A percentile compares a stretch with the other conserved stretches of the same genome.
Evolutionary conservation across 2,797 vertebrate species (phyloP).

Genomic region (Urophycis tenuis): DNA sequence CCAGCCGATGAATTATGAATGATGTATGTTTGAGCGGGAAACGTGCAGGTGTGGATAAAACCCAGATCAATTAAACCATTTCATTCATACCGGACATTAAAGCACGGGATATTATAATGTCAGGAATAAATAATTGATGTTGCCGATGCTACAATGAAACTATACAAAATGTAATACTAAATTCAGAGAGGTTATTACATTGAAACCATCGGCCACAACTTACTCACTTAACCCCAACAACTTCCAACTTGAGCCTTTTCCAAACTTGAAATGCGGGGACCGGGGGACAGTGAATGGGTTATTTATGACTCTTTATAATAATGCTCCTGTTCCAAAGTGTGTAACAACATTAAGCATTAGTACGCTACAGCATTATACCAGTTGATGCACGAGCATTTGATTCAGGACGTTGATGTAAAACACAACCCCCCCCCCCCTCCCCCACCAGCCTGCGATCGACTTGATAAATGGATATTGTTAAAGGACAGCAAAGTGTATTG

Average conservation of each 20-base stretch:
- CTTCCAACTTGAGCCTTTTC: not conserved
- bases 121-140: not conserved
- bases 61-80: not conserved
- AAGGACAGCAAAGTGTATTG: slow-evolving; percentile 66
- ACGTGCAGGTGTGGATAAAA: not conserved
- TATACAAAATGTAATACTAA: not conserved
- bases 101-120: not conserved
- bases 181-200: not conserved
- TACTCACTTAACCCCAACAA: not conserved
- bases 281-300: not conserved
- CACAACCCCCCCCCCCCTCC: not conserved
- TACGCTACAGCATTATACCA: not conserved
- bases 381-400: not conserved
- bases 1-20: not conserved
- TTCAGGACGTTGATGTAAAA: not conserved
- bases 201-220: not conserved
- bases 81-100: not conserved
- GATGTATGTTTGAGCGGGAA: not conserved
- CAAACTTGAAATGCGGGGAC: not conserved
- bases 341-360: not conserved
- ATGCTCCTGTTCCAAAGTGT: not conserved
- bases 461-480: slow-evolving; percentile 73
- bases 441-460: slow-evolving; percentile 20
- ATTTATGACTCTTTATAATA: not conserved
- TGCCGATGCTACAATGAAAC: not conserved